Evolutionary conservation across 2,888 invertebrate species (phyloP).

Genomic region (Amblyteles armatorius): DNA sequence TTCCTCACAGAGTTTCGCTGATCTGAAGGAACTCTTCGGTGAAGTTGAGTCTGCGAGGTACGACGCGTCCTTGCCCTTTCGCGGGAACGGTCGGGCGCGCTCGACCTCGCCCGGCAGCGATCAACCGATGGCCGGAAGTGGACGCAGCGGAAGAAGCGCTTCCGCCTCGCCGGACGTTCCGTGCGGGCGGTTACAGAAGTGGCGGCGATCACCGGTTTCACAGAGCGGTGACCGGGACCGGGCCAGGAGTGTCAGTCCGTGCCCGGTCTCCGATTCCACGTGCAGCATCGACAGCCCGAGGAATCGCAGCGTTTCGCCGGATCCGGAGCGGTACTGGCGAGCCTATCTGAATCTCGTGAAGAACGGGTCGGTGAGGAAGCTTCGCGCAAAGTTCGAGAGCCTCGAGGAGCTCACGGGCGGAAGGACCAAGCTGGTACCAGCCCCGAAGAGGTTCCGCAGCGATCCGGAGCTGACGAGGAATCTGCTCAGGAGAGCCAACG

Average conservation of each 20-base stretch:
- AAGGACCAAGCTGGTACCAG: slow-evolving; percentile 76
- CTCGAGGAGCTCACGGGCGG: slow-evolving; percentile 85
- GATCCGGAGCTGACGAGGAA: slow-evolving; percentile 91
- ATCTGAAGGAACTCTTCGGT: slow-evolving; percentile 93
- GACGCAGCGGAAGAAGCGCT: slow-evolving; percentile 75
- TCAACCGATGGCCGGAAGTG: slow-evolving; percentile 72
- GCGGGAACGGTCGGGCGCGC: slow-evolving; percentile 73
- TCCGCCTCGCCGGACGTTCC: slow-evolving; percentile 78
- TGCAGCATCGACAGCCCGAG: slow-evolving; percentile 89
- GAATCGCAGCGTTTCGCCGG: slow-evolving; percentile 91
- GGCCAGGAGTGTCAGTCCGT: slow-evolving; percentile 83
- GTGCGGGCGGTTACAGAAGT: slow-evolving; percentile 78
- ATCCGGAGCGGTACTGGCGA: slow-evolving; percentile 89
- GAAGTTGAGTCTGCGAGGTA: slow-evolving; percentile 89
- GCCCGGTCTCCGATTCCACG: slow-evolving; percentile 82
- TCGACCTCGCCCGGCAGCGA: slow-evolving; percentile 85
- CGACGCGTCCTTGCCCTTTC: slow-evolving; percentile 85
- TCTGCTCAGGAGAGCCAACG: slow-evolving; percentile 85
- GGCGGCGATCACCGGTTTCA: slow-evolving; percentile 53
- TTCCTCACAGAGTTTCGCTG: slow-evolving; percentile 90
- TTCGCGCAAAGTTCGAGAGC: slow-evolving; percentile 92
- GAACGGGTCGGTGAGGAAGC: slow-evolving; percentile 91
- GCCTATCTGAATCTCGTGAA: slow-evolving; percentile 90
- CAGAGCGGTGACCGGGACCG: slow-evolving; percentile 80
- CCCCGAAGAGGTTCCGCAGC: slow-evolving; percentile 88